Evolutionary conservation across 2,797 vertebrate species (phyloP), one percentile per base, ranked within the genome.

Genomic region (Hippocampus kuda): DNA sequence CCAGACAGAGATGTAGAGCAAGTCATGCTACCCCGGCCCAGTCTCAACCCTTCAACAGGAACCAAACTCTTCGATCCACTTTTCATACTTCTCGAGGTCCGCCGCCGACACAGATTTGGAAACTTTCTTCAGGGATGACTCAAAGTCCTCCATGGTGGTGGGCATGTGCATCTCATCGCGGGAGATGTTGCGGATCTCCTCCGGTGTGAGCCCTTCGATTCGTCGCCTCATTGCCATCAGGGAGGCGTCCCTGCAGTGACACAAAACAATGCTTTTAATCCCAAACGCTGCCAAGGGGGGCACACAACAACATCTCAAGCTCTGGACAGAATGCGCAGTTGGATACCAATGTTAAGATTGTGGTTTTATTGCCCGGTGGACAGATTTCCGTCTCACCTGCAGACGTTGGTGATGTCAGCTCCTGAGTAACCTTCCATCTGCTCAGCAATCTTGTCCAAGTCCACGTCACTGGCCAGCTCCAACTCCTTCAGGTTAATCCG

Each of bases 111-210:
- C 95, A 0, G 97, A 99, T 73, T 98, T 99, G 56, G 97, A 99
- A 71, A 99, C 96, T 79, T 99, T 99, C 84, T 86, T 97, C 77
- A 99, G 90, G 51, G 97, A 91, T 0, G 93, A 91, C 88, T 96
- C 93, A 77, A 99, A 99, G 86, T 99, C 97, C 75, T 96, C 95
- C 97, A 99, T 98, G 69, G 97, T 99, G 53, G 96, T 99, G 59
- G 97, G 97, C 97, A 99, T 97, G 86, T 98, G 96, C 95, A 99
- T 96, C 87, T 98, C 97, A 30, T 98, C 97, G 81, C 90, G 88
- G 56, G 97, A 94, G 67, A 99, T 93, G 87, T 96, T 99, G 44
- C 95, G 90, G 79, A 99, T 99, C 89, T 99, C 94, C 79, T 99
- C 97, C 1, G 95, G 97, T 0, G 93, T 95, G 79, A 99, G 82